phyloP scores from a whole-genome alignment of 2,888 invertebrate genomes.

The Dasypolia templi region DNA sequence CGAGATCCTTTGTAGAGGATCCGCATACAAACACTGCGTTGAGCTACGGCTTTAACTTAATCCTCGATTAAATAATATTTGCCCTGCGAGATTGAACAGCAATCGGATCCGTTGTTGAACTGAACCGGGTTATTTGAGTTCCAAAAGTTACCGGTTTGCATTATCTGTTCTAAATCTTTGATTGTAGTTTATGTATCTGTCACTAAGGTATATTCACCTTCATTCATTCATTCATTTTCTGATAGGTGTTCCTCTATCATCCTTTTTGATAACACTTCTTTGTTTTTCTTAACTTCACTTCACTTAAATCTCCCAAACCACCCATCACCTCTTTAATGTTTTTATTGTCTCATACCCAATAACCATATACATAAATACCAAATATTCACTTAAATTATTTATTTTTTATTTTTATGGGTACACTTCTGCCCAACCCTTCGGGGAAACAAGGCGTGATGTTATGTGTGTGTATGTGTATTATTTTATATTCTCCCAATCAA shows the following conservation, averaged over 20 bases:
- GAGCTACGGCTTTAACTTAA: not conserved
- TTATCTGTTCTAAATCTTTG: not conserved
- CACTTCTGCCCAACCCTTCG: too few species aligned
- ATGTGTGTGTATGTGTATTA: too few species aligned
- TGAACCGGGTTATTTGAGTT: constrained; percentile 4
- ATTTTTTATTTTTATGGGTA: too few species aligned
- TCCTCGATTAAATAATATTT: constrained; percentile 11
- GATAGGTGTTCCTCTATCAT: not conserved
- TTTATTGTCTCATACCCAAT: too few species aligned
- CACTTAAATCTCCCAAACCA: not conserved
- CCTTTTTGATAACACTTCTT: not conserved
- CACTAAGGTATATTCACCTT: too few species aligned
- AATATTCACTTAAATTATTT: not conserved
- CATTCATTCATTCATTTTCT: too few species aligned
- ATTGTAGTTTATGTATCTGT: not conserved
- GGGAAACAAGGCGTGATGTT: too few species aligned
- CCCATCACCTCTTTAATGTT: not conserved
- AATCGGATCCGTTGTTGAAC: not conserved
- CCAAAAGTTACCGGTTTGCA: not conserved
- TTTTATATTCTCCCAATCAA: not conserved
- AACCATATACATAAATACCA: too few species aligned
- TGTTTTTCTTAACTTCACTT: not conserved
- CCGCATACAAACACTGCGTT: too few species aligned
- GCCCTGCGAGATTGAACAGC: constrained; percentile 1
- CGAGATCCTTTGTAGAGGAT: too few species aligned